Percentiles rank a stretch among this genome's conserved stretches.
These are phyloP conservation scores for Alcis repandata DNA, from an alignment of 2,888 invertebrate species.

Conservation along the genomic window DNA sequence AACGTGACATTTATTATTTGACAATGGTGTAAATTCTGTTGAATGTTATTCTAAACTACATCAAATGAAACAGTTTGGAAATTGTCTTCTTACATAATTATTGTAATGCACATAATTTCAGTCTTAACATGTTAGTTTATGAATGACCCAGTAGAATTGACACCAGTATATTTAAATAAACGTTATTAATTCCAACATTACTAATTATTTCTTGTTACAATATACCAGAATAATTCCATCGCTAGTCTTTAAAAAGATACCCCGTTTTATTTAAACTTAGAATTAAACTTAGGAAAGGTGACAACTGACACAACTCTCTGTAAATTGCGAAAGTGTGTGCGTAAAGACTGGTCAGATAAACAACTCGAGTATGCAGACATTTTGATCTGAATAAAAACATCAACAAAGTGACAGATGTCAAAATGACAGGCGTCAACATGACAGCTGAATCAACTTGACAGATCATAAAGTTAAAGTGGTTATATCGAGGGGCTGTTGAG, in stretches of 20 bases:
- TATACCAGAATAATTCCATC: constrained; percentile 25
- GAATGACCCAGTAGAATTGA: too few species aligned
- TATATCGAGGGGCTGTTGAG: background rate
- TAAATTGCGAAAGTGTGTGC: background rate
- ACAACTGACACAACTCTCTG: background rate
- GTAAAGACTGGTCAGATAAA: too few species aligned
- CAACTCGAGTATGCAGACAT: background rate
- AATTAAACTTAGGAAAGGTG: background rate
- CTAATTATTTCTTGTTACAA: constrained; percentile 9
- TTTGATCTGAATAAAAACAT: background rate
- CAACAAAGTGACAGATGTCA: too few species aligned
- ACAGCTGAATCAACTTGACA: too few species aligned
- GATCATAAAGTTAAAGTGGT: too few species aligned
- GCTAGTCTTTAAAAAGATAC: constrained; percentile 44
- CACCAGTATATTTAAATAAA: background rate
- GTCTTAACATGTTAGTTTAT: too few species aligned
- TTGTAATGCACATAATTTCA: too few species aligned
- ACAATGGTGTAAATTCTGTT: background rate
- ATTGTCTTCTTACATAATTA: too few species aligned
- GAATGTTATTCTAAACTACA: too few species aligned
- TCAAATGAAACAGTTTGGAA: too few species aligned
- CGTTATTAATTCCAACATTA: background rate
- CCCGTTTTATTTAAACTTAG: constrained; percentile 27
- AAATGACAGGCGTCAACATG: too few species aligned
- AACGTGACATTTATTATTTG: constrained; percentile 5